phyloP scores from a whole-genome alignment of 2,888 invertebrate genomes.

The Odontocolon sp. region DNA sequence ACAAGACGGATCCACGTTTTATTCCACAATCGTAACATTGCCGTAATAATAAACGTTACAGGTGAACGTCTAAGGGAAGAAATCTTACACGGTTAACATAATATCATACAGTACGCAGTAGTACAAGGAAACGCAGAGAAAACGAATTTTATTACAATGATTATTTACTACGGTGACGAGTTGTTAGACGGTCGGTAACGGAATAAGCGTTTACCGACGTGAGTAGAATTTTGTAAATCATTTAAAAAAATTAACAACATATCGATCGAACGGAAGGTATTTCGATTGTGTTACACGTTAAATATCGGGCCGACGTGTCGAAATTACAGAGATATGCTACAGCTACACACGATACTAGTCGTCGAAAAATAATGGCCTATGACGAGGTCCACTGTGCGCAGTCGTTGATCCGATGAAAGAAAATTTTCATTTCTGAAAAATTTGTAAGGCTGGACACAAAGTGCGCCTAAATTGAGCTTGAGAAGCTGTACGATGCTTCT shows the following conservation, averaged over 20 bases:
- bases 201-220: slow-evolving; percentile 1
- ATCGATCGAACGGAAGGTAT: neutral
- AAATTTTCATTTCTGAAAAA: neutral
- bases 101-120: slow-evolving; percentile 13
- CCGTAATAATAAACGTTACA: slow-evolving; percentile 44
- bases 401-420: slow-evolving; percentile 18
- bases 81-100: slow-evolving; percentile 37
- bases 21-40: slow-evolving; percentile 56
- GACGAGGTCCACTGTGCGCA: slow-evolving; percentile 36
- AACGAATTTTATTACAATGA: slow-evolving; percentile 27
- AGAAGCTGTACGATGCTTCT: slow-evolving; percentile 35
- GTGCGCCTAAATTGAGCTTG: slow-evolving; percentile 37
- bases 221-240: slow-evolving; percentile 49
- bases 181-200: neutral
- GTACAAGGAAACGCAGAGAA: slow-evolving; percentile 35
- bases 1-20: slow-evolving; percentile 56
- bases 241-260: neutral
- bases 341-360: slow-evolving; percentile 44
- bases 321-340: slow-evolving; percentile 36
- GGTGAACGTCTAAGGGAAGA: slow-evolving; percentile 41
- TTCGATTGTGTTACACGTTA: slow-evolving; percentile 42
- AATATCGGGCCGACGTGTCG: slow-evolving; percentile 41
- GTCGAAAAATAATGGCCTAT: slow-evolving; percentile 56
- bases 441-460: slow-evolving; percentile 34
- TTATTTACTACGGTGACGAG: slow-evolving; percentile 33